Evolutionary conservation across 1,140 invertebrate species (phyloP).

Genomic region (Aphis gossypii): DNA sequence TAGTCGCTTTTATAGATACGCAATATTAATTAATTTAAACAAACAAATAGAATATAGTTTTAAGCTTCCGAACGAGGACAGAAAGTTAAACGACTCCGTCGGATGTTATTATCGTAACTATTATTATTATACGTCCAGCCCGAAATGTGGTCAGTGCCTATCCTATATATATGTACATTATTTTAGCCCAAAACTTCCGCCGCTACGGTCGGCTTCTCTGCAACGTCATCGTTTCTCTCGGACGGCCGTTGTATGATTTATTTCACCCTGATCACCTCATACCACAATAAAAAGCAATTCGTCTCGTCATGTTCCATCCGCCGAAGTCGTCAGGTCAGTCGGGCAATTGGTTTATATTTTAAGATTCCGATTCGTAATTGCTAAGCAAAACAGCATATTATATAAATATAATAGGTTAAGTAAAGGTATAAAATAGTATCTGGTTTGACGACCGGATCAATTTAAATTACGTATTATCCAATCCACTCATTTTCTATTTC

Average conservation of each 20-base stretch:
- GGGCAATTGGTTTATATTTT: neutral
- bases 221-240: neutral
- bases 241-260: constrained; percentile 13
- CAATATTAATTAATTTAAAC: neutral
- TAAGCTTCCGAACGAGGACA: neutral
- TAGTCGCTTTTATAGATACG: too few species aligned
- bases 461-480: neutral
- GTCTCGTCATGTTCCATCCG: neutral
- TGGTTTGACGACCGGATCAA: neutral
- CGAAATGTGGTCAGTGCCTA: neutral
- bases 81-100: constrained; percentile 13
- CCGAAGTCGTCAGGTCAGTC: neutral
- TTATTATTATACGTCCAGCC: neutral
- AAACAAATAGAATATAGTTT: neutral
- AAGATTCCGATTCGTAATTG: neutral
- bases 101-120: neutral
- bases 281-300: constrained; percentile 17
- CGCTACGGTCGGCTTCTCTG: neutral
- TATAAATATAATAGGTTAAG: neutral
- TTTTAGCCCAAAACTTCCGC: neutral
- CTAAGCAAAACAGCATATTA: neutral
- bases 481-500: neutral
- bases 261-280: neutral
- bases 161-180: neutral
- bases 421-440: neutral